phyloP scores from a whole-genome alignment of 2,888 invertebrate species.

The Norana najaformis region DNA sequence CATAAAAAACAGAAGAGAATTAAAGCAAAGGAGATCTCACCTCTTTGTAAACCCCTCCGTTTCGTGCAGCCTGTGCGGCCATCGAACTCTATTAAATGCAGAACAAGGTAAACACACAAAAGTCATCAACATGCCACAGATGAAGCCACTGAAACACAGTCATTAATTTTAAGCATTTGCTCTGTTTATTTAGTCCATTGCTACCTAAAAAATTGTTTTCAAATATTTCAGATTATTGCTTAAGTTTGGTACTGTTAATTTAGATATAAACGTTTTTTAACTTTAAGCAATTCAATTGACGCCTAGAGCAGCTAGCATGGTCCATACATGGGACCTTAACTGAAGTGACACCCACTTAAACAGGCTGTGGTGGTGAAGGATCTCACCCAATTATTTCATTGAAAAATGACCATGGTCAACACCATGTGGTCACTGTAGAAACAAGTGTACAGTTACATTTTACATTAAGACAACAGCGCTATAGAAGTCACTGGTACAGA shows the following conservation, averaged over 20 bases:
- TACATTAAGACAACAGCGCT: no score
- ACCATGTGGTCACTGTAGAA: no score
- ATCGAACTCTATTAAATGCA: conserved; percentile 39
- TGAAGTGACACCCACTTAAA: no score
- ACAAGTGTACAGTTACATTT: no score
- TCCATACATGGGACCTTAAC: no score
- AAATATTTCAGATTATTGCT: not conserved
- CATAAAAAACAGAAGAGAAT: no score
- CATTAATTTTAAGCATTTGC: not conserved
- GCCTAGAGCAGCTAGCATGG: no score
- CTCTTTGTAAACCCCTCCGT: conserved; percentile 44
- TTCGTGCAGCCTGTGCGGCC: conserved; percentile 37
- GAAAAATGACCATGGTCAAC: no score
- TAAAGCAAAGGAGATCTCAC: conserved; percentile 38
- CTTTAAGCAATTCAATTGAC: not conserved
- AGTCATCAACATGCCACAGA: not conserved
- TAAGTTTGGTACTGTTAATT: not conserved
- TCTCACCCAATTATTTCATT: no score
- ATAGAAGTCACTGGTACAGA: not conserved
- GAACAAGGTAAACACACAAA: not conserved
- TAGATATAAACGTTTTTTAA: not conserved
- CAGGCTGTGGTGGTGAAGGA: no score
- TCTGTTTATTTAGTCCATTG: not conserved
- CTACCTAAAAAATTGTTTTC: not conserved
- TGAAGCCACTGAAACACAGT: not conserved